Evolutionary conservation across 2,113 vertebrate genomes (phyloP), one percentile per base, ranked within the genome.

Genomic region (Eulemur macaco): DNA sequence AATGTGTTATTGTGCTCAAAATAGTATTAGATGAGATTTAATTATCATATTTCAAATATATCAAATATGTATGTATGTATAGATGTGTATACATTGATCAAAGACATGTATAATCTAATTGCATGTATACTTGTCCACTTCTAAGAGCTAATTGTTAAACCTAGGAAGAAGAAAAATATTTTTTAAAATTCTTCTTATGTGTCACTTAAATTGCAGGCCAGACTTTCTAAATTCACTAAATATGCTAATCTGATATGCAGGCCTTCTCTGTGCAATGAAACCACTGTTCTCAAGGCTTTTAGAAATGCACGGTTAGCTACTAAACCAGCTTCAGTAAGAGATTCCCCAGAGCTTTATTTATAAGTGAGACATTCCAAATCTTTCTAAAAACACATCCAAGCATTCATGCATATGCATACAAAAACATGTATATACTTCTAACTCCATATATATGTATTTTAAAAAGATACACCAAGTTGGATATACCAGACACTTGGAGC

Each of bases 201-300:
- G 66, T 78, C 27, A 94, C 17, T 97, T 96, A 45, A 91, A 76
- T 47, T n/a, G 50, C 15, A 83, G 18, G 15, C 6, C 39, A 60
- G 14, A 73, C n/a, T 89, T 96, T 90, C 39, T 94, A 92, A 69
- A 77, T 58, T 66, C 50, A 82, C 45, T 86, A 88, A 81, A 69
- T 58, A 82, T 86, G 52, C 27, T 76, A 86, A 77, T 76, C 6
- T 52, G 45, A 91, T 60, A 0, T 77, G 6, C 5, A 42, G 17
- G 11, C 82, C 39, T 68, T 86, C 34, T 39, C n/a, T 85, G 42
- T 47, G 10, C 77, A 64, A n/a, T 42, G 6, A 91, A 83, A 47
- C 12, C 77, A 73, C 29, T 73, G 12, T 74, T 69, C 17, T 78
- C 54, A 71, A 91, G 76, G 45, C 83, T 94, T 78, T 92, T 86